These are phyloP conservation scores for Tuberolachnus salignus DNA, from an alignment of 2,888 invertebrate species.

Conservation along the genomic window DNA sequence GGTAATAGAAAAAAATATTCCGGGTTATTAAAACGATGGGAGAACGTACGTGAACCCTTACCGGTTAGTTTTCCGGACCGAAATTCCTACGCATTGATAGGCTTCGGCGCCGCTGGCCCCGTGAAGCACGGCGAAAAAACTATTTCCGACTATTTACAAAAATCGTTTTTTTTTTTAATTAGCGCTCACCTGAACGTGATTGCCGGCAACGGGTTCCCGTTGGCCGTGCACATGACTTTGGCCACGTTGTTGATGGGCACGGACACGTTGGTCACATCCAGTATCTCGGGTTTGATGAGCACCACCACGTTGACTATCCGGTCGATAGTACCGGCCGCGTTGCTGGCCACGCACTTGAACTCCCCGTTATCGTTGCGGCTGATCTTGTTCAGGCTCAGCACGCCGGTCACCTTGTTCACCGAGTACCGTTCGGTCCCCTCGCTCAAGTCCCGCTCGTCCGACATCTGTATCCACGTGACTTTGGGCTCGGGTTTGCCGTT, in stretches of 20 bases:
- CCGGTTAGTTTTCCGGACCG: no score
- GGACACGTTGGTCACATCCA: constrained; percentile 77
- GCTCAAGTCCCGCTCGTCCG: constrained; percentile 72
- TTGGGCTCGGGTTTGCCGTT: constrained; percentile 83
- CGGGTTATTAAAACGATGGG: no score
- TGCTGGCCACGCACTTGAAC: constrained; percentile 81
- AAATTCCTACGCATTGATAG: no score
- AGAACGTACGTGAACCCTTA: no score
- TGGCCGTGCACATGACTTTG: constrained; percentile 76
- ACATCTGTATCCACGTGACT: constrained; percentile 81
- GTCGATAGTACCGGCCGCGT: constrained; percentile 76
- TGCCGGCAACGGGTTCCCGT: constrained; percentile 79
- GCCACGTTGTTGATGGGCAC: constrained; percentile 70
- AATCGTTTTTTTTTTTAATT: no score
- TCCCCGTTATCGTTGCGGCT: constrained; percentile 73
- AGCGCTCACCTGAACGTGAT: constrained; percentile 69
- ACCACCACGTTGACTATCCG: constrained; percentile 73
- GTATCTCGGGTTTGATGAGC: constrained; percentile 79
- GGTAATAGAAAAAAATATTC: no score
- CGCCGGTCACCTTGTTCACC: constrained; percentile 61
- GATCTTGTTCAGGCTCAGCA: constrained; percentile 74
- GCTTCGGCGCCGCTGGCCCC: no score
- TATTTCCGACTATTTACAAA: no score
- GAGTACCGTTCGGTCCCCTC: constrained; percentile 66
- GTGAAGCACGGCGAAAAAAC: no score